Evolutionary conservation across 2,888 invertebrate genomes (phyloP), one percentile per base, ranked within the genome.

Genomic region (Eristalis arbustorum): DNA sequence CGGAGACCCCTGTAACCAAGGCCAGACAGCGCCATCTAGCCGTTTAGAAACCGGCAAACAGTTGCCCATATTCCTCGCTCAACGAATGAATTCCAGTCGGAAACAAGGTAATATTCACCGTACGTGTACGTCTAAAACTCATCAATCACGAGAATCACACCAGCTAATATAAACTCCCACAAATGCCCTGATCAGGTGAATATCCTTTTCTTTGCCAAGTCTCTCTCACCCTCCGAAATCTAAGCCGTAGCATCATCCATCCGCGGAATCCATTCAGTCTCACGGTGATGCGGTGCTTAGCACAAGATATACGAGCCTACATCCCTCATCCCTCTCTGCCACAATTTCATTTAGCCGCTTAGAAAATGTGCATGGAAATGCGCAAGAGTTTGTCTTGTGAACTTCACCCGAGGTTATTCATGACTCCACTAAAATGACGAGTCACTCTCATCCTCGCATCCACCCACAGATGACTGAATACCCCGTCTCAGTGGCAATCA

Each of bases 361-460:
- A 40, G 77, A 77, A 59, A 31, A 31, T 31, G 31, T 10, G 31
- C 31, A 31, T 31, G 31, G 31, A 31, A 31, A 31, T 31, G 64
- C 28, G 66, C 73, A 81, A 66, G 74, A 77, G 71, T 68, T 67
- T 78, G 77, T 78, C 77, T 73, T 81, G 69, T 61, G 85, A 85
- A 85, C 81, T 74, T 74, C 73, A 78, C 68, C 74, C 66, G 34
- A 69, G 63, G 81, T 77, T 74, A 77, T 74, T 74, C 73, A 77
- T 77, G 72, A 31, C 31, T 31, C 25, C 63, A 28, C 57, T 49
- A 31, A 31, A 31, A 31, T 0, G 31, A 31, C 8, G 8, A 31
- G 8, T 1, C 31, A 31, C 31, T 31, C 31, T 10, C 31, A 31
- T 1, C 31, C 10, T 31, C 31, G 4, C 25, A 25, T 25, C 25